A percentile compares a stretch with the other conserved stretches of the same genome.
Evolutionary conservation across 2,888 invertebrate genomes (phyloP).

Genomic region (Tribolium freemani): DNA sequence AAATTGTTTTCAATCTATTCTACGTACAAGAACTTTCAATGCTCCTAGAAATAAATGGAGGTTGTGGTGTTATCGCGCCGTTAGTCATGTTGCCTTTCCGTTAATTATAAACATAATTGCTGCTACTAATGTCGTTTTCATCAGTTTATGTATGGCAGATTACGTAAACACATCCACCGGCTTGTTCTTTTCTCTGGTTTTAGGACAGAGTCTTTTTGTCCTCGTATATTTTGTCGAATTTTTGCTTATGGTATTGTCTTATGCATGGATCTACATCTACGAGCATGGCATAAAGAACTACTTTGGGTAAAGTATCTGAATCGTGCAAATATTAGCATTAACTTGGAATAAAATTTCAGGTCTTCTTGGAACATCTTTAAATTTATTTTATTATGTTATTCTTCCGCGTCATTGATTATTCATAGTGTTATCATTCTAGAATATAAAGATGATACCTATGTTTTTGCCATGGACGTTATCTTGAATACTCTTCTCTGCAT

Average conservation of each 20-base stretch:
- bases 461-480: background rate
- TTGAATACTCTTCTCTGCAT: background rate
- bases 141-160: background rate
- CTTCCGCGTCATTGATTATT: background rate
- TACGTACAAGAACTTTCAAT: background rate
- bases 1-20: background rate
- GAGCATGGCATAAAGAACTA: background rate
- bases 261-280: background rate
- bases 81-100: background rate
- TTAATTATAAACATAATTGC: background rate
- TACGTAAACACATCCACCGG: too few relatives aligned
- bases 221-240: background rate
- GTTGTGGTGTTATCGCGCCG: background rate
- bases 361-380: background rate
- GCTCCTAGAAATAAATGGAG: background rate
- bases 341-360: background rate
- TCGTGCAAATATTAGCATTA: too few relatives aligned
- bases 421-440: background rate
- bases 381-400: background rate
- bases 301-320: background rate
- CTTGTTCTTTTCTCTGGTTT: background rate
- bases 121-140: background rate
- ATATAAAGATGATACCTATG: background rate
- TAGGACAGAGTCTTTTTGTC: too few relatives aligned
- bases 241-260: background rate